A percentile compares a stretch with the other conserved stretches of the same genome.
Evolutionary conservation across 2,113 vertebrate species (phyloP).

Genomic region (Trochalopteron elliotii): DNA sequence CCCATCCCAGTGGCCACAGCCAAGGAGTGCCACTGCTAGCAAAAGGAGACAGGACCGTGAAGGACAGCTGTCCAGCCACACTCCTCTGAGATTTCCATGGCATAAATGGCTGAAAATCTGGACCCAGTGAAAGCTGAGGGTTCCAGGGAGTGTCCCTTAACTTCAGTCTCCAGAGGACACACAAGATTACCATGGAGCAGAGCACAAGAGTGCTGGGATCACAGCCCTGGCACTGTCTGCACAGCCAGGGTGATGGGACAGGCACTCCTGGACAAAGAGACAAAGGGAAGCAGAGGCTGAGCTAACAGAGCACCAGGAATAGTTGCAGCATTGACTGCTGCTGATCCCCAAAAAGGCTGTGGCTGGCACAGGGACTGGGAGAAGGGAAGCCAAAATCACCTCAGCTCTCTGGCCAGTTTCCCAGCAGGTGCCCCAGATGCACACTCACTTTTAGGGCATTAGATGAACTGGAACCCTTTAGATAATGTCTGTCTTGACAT

Average conservation of each 20-base stretch:
- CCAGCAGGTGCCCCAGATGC: neutral
- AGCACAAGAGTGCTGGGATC: neutral
- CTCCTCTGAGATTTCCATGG: neutral
- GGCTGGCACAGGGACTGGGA: neutral
- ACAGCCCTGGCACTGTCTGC: neutral
- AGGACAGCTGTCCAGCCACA: neutral
- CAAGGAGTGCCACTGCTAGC: neutral
- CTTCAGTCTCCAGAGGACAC: neutral
- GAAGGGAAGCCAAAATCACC: neutral
- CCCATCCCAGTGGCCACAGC: neutral
- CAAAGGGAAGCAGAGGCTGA: neutral
- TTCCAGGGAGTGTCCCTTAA: neutral
- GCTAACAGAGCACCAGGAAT: neutral
- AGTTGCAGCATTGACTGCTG: neutral
- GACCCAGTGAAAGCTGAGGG: neutral
- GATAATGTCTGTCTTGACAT: neutral
- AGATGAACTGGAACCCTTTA: neutral
- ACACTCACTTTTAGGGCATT: neutral
- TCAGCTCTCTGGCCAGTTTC: neutral
- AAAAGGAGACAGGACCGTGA: neutral
- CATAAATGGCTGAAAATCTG: neutral
- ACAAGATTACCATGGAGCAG: accelerated
- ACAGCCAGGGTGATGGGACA: neutral
- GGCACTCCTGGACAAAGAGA: neutral
- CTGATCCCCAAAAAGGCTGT: neutral